phyloP scores from a whole-genome alignment of 2,888 invertebrate genomes.

The Nysson spinosus region DNA sequence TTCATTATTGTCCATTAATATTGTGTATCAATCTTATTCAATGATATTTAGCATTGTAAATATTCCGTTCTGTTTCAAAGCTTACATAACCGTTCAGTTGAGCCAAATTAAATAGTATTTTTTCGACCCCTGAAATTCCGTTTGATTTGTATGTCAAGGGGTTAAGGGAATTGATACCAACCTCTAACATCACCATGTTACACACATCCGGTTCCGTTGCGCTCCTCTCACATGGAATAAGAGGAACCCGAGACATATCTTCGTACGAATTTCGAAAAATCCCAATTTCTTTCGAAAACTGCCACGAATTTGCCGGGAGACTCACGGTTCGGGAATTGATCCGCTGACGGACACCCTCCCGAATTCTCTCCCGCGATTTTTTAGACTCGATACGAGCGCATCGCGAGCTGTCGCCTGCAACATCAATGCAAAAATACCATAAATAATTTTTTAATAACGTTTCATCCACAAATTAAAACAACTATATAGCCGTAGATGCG shows the following conservation, averaged over 20 bases:
- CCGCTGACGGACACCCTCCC: conserved; percentile 48
- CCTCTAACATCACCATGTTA: conserved; percentile 68
- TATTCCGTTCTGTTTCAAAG: too few relatives aligned
- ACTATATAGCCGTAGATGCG: too few relatives aligned
- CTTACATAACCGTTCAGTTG: too few relatives aligned
- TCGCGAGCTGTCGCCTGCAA: conserved; percentile 55
- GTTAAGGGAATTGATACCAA: too few relatives aligned
- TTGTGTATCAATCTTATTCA: too few relatives aligned
- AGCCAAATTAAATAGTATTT: too few relatives aligned
- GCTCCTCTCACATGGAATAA: conserved; percentile 47
- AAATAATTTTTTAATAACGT: background rate
- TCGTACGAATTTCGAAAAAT: conserved; percentile 7
- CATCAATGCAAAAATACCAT: conserved; percentile 6
- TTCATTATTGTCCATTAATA: too few relatives aligned
- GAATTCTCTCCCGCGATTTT: conserved; percentile 44
- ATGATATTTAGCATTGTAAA: too few relatives aligned
- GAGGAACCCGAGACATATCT: conserved; percentile 62
- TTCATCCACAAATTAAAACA: too few relatives aligned
- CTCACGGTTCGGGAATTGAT: conserved; percentile 44
- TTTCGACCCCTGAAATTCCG: too few relatives aligned
- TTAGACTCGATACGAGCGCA: conserved; percentile 45
- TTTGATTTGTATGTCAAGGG: too few relatives aligned
- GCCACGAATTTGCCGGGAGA: conserved; percentile 23
- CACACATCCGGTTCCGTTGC: conserved; percentile 35
- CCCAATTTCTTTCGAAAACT: conserved; percentile 22